Conservation (phyloP, 2,797 vertebrate species). For the Mastacembelus armatus region DNA sequence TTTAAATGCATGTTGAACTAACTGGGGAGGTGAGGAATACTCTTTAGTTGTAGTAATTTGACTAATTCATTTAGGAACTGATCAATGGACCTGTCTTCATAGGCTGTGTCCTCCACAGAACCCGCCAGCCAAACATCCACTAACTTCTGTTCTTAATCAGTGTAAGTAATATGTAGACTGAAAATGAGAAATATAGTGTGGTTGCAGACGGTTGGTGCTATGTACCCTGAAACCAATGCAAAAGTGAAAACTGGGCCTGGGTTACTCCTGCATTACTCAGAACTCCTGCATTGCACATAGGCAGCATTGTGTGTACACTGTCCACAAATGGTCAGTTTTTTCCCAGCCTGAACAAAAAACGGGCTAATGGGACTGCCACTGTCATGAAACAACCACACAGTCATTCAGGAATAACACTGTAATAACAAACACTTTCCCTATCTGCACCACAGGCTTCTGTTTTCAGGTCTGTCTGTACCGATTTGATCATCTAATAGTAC, state of each 20-base stretch:
- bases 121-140: too few relatives aligned
- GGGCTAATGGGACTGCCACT: conserved; percentile 35
- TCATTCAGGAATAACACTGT: conserved; percentile 1
- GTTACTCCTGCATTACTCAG: conserved; percentile 4
- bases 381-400: conserved; percentile 8
- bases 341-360: conserved; percentile 29
- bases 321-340: conserved; percentile 27
- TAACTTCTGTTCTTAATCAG: background rate
- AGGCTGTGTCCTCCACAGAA: too few relatives aligned
- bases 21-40: background rate
- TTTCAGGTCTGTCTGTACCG: background rate
- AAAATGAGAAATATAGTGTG: background rate
- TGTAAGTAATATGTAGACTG: background rate
- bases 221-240: background rate
- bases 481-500: conserved; percentile 17
- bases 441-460: conserved; percentile 18
- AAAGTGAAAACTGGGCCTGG: conserved; percentile 1
- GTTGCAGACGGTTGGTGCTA: background rate
- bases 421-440: conserved; percentile 26
- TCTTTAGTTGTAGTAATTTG: too few relatives aligned
- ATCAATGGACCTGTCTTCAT: too few relatives aligned
- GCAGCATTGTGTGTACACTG: conserved; percentile 16
- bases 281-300: conserved; percentile 10
- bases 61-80: too few relatives aligned
- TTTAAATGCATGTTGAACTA: conserved; percentile 6